A percentile compares a stretch with the other conserved stretches of the same genome.
phyloP scores from a whole-genome alignment of 2,888 invertebrate species.

The Eudasyphora cyanicolor region DNA sequence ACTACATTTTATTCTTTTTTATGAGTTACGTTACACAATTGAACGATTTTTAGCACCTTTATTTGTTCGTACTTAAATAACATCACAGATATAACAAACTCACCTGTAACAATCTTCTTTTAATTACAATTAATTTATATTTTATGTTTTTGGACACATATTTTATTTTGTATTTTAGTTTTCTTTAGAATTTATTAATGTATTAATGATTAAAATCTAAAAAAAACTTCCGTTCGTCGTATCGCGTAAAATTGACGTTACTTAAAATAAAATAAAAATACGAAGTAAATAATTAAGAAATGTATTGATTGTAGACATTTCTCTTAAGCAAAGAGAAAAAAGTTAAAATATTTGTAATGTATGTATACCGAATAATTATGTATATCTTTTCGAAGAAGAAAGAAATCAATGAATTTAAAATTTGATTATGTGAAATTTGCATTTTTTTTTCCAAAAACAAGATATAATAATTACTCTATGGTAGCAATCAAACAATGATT shows the following conservation, averaged over 20 bases:
- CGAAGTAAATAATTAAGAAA: conserved; percentile 66
- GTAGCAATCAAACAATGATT: conserved; percentile 38
- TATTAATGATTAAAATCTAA: conserved; percentile 45
- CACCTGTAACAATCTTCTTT: not conserved
- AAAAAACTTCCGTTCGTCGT: conserved; percentile 67
- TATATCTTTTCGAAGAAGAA: conserved; percentile 59
- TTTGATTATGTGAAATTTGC: not conserved
- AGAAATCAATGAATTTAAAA: conserved; percentile 22
- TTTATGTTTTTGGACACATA: conserved; percentile 6
- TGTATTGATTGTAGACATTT: conserved; percentile 64
- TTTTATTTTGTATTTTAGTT: not conserved
- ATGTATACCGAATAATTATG: not conserved
- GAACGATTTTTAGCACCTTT: not conserved
- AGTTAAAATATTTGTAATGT: conserved; percentile 67
- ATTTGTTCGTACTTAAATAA: conserved; percentile 23
- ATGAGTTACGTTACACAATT: conserved; percentile 2
- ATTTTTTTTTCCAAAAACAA: not conserved
- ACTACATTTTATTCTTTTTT: conserved; percentile 40
- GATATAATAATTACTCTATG: conserved; percentile 64
- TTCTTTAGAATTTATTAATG: conserved; percentile 39
- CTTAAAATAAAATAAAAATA: conserved; percentile 45
- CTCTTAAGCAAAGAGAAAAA: conserved; percentile 53
- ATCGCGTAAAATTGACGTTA: conserved; percentile 64
- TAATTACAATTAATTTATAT: not conserved
- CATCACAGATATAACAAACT: conserved; percentile 8